A percentile compares a stretch with the other conserved stretches of the same genome.
phyloP scores from a whole-genome alignment of 2,888 invertebrate species.

The Drosophila prostipennis region DNA sequence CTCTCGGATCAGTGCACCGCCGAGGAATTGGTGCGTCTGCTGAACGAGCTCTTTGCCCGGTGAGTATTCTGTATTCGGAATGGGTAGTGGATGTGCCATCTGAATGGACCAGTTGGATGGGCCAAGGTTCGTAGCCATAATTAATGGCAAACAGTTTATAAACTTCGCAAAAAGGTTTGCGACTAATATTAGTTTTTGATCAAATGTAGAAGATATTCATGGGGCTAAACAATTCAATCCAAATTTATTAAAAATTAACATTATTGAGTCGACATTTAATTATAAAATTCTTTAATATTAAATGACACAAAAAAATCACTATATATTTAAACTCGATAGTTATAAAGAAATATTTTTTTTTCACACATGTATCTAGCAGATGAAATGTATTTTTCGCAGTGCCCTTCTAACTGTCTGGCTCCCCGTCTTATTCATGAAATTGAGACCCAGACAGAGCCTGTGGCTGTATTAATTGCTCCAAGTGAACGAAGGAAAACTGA shows the following conservation, averaged over 20 bases:
- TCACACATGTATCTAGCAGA: too few relatives aligned
- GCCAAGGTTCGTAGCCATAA: constrained; percentile 19
- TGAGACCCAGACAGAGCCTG: constrained; percentile 34
- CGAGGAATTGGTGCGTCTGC: constrained; percentile 93
- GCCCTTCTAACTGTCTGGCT: constrained; percentile 22
- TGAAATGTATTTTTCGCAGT: constrained; percentile 2
- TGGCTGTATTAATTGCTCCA: constrained; percentile 52
- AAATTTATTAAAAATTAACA: too few relatives aligned
- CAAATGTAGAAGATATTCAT: too few relatives aligned
- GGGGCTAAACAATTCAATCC: too few relatives aligned
- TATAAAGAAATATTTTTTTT: too few relatives aligned
- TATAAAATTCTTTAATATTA: too few relatives aligned
- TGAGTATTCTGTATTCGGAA: constrained; percentile 82
- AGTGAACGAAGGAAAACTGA: constrained; percentile 19
- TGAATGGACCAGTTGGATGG: constrained; percentile 4
- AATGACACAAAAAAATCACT: too few relatives aligned
- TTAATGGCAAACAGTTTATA: constrained; percentile 50
- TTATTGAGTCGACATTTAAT: too few relatives aligned
- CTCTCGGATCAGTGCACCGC: constrained; percentile 96
- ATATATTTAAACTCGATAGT: too few relatives aligned
- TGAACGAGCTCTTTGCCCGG: constrained; percentile 96
- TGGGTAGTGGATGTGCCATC: constrained; percentile 5
- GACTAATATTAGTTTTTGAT: too few relatives aligned
- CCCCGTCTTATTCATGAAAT: constrained; percentile 29
- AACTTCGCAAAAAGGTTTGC: neutral